Base-by-base conservation (phyloP, 2,113 vertebrate genomes). In the Forbesichthys agassizii region DNA sequence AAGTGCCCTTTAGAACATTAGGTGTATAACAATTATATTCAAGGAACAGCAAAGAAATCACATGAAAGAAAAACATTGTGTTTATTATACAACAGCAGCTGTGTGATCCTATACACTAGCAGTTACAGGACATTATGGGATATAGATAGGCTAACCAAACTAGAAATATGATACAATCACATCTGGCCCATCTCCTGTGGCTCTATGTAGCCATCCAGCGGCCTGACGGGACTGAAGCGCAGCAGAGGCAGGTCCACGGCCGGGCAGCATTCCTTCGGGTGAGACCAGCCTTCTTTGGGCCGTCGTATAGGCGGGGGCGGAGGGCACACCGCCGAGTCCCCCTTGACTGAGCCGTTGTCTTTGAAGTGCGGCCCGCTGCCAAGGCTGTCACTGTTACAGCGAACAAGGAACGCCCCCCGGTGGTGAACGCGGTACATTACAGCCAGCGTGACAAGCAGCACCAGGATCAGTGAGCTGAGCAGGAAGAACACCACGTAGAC, bases 401-500 rank as follows among this genome's bases (percentile, higher is more conserved):
- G 88, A 7, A 90, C 71, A 53, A 85, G 20, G 57, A 93, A 92
- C 0, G 59, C 53, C 14, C 91, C 88, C n/a, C 72, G 72, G 77
- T 61, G 86, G 66, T 79, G 89, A 0, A 89, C 87, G 33, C 57
- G 85, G 76, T 92, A 91, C 5, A 91, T 27, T 14, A 76, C 12
- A 5, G 48, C 74, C 0, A 78, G 66, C 0, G 57, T 70, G 12
- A 14, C 67, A 75, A 93, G 67, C 71, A 92, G 78, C 9, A 80
- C 46, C 48, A 88, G 33, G 54, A 92, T 52, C 13, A 92, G 77
- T 4, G 69, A 61, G 65, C 85, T 83, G 72, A 93, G 89, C 84
- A 93, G 78, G 83, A 91, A 88, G 74, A 91, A 91, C 1, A 91
- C 55, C 18, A 81, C 72, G 67, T 92, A 93, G 3, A 91, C 78